Evolutionary conservation across 1,140 invertebrate species (phyloP), one percentile per base, ranked within the genome.

Genomic region (Drosophila navojoa): DNA sequence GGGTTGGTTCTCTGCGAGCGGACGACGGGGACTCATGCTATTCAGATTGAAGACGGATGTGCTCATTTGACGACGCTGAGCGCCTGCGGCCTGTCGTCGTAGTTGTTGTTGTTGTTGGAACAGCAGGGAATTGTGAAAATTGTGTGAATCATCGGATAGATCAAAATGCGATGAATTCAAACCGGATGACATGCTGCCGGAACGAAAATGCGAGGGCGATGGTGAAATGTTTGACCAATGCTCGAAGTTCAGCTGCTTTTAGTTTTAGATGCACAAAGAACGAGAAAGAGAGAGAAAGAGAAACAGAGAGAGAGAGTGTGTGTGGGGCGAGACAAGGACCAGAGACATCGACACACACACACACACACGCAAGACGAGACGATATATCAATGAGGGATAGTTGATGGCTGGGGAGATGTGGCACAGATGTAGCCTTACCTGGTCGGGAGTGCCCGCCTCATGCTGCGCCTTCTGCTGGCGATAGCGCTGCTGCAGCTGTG

Each of bases 401-500:
- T 9, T 13, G 44, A 27, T 59, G 54, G n/a, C 11, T 45, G 55
- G 19, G 15, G 7, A 35, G 15, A 32, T 44, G 9, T 5, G 44
- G 25, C 16, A 38, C 16, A 57, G 11, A 58, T 27, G 40, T 40
- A 10, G 38, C 62, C 79, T 76, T 79, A 91, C 90, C 90, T 91
- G 86, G n/a, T 91, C 86, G 44, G 62, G 62, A 93, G 94, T 95
- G 13, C 70, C 75, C 3, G 71, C 93, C 91, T 90, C 85, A 27
- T 76, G 78, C 9, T 86, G 75, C 2, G 81, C 80, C 78, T 95
- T 95, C 73, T 95, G 95, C 75, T 94, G 94, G 42, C 94, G 93
- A 71, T 95, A 95, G 47, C 95, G 92, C 76, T 95, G 93, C 92
- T 95, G 93, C 32, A 94, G 80, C 7, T 92, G 91, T 25, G 93